Conservation (phyloP, 2,797 vertebrate genomes). For the Smutsia temminckii region DNA sequence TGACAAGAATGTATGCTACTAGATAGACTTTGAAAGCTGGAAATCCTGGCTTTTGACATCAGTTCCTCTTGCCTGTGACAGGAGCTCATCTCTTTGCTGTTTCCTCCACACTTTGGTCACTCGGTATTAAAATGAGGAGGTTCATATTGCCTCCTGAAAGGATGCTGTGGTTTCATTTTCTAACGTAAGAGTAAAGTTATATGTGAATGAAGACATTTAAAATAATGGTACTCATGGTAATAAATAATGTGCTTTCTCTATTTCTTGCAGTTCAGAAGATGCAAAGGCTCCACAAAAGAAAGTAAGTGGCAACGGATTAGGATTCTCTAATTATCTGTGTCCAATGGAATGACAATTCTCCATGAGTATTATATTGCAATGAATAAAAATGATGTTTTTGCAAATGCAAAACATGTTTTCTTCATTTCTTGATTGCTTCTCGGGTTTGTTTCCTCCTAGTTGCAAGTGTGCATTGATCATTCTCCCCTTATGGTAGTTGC, state of each 20-base stretch:
- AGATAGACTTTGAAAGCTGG: background rate
- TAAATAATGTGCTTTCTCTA: conserved; percentile 62
- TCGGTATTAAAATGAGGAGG: background rate
- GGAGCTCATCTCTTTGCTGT: background rate
- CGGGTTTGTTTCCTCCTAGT: background rate
- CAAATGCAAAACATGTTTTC: background rate
- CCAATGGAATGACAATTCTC: background rate
- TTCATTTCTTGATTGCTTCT: background rate
- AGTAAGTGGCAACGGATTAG: conserved; percentile 83
- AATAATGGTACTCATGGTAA: background rate
- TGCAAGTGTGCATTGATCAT: background rate
- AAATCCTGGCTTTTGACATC: background rate
- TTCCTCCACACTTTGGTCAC: background rate
- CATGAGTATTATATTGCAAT: background rate
- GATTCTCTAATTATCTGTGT: background rate
- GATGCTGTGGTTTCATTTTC: background rate
- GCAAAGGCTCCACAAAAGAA: conserved; percentile 92
- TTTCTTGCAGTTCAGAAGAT: conserved; percentile 91
- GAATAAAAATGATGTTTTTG: conserved; percentile 22
- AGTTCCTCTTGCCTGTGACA: background rate
- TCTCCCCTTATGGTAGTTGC: background rate
- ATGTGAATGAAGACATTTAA: background rate
- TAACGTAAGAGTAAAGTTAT: background rate
- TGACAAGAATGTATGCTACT: background rate
- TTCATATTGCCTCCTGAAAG: background rate